Evolutionary conservation across 2,797 vertebrate genomes (phyloP).

Genomic region (Tragopan temminckii): DNA sequence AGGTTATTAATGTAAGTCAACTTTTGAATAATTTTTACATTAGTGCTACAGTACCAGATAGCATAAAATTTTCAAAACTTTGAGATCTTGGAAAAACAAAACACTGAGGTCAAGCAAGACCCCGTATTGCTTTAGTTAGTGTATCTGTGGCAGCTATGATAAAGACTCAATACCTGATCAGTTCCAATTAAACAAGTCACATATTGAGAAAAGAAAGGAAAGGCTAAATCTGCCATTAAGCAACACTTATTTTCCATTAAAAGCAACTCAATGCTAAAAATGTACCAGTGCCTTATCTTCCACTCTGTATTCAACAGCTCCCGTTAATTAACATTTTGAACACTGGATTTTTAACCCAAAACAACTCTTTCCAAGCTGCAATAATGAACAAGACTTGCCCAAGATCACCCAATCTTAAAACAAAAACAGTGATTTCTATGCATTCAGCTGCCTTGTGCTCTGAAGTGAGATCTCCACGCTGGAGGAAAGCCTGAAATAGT

Average conservation of each 20-base stretch:
- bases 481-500: neutral
- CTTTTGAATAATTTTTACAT: neutral
- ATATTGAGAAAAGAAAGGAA: conserved; percentile 12
- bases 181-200: neutral
- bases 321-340: conserved; percentile 42
- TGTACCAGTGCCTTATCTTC: neutral
- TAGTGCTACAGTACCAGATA: conserved; percentile 5
- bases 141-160: neutral
- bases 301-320: neutral
- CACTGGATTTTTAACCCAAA: conserved; percentile 48
- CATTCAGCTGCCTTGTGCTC: neutral
- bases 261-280: conserved; percentile 34
- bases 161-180: neutral
- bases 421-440: conserved; percentile 14
- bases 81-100: neutral
- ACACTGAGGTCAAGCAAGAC: neutral
- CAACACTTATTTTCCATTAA: conserved; percentile 31
- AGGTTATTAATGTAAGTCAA: neutral
- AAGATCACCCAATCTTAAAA: conserved; percentile 34
- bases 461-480: neutral
- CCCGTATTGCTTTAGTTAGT: neutral
- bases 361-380: conserved; percentile 17
- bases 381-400: conserved; percentile 43
- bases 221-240: neutral
- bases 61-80: neutral